Base-by-base conservation (phyloP, 2,113 vertebrate species). In the Litocranius walleri region DNA sequence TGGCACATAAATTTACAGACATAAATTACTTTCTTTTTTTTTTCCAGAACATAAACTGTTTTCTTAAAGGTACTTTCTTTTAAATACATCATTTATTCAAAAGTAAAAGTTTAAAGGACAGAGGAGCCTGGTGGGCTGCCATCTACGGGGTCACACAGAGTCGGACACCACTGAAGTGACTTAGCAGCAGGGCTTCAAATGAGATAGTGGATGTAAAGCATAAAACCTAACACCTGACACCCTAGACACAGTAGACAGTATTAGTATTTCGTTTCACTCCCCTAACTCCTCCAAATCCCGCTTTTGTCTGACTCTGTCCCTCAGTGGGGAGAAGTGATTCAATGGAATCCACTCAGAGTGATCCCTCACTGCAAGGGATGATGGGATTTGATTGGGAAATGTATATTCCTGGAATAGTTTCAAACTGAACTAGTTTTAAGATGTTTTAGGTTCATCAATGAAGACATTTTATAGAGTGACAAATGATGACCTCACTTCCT, bases 371-470 rank as follows among this genome's bases (percentile, higher is more conserved):
- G 27, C 10, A 52, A 81, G 36, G 45, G 54, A 80, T 52, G 89
- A 52, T 91, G 62, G 15, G 19, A 83, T 82, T 93, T 16, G 7
- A 14, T n/a, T 21, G 13, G 29, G 30, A 89, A 74, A 83, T 67
- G 7, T 56, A 25, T 11, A 40, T 82, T 88, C 95, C 64, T 50
- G 74, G 74, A 84, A 74, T n/a, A 23, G 5, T 84, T 95, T 67
- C 48, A 88, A 88, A 64, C 93, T 91, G 27, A 91, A 87, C 23
- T 83, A n/a, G 13, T 93, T 96, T 71, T 52, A 62, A 93, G 25
- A 96, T 71, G 33, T n/a, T n/a, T n/a, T 56, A 43, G 40, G 15
- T 52, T 91, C 15, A 19, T 88, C 86, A 71, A 14, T 45, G 48
- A 95, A 62, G 29, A 71, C 3, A 82, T 67, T 88, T 85, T 89